Percentiles rank a stretch among this genome's conserved stretches.
Conservation (phyloP, 2,113 vertebrate species). For the Vanacampus margaritifer region DNA sequence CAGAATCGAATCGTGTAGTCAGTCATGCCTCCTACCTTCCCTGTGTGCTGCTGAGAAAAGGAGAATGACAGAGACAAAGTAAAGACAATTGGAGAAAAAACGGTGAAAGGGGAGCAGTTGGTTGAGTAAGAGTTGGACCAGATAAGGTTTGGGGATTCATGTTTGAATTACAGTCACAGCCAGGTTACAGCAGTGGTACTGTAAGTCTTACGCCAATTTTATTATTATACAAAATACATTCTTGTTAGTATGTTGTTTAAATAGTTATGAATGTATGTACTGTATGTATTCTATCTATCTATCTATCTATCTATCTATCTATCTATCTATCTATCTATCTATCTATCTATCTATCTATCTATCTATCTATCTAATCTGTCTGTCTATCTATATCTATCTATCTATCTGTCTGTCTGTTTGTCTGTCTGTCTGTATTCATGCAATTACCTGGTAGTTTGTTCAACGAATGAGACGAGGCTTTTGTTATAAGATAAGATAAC, state of each 20-base stretch:
- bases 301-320: neutral
- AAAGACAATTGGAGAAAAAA: constrained; percentile 39
- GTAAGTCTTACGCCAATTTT: constrained; percentile 47
- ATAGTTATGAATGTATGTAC: neutral
- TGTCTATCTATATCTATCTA: too few species aligned
- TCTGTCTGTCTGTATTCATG: too few species aligned
- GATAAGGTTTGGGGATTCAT: constrained; percentile 25
- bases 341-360: too few species aligned
- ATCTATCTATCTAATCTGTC: too few species aligned
- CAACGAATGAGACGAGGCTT: too few species aligned
- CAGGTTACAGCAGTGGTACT: constrained; percentile 45
- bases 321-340: too few species aligned
- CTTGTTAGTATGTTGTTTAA: neutral
- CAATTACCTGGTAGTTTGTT: too few species aligned
- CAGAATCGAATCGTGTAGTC: constrained; percentile 57
- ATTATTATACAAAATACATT: neutral
- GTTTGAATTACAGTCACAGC: constrained; percentile 39
- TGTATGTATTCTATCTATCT: neutral
- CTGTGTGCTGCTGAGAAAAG: constrained; percentile 54
- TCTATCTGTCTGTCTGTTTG: too few species aligned
- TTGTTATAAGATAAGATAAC: too few species aligned
- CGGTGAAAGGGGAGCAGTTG: constrained; percentile 24
- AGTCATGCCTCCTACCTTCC: constrained; percentile 68
- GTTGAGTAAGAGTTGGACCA: constrained; percentile 28
- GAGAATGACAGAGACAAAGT: constrained; percentile 32